Conservation (phyloP, 2,888 invertebrate genomes). For the Tachystola acroxantha region DNA sequence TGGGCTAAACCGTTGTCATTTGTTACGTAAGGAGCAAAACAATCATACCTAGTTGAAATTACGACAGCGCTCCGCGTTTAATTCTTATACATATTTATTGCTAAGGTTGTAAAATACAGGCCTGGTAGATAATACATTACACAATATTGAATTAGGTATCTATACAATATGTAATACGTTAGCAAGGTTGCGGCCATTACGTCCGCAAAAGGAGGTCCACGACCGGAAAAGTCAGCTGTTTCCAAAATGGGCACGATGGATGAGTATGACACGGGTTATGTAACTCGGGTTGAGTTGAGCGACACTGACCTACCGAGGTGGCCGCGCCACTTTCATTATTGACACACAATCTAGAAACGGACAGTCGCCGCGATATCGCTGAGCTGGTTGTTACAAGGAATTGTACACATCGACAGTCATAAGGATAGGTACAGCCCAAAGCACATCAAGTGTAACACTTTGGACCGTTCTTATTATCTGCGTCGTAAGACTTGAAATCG, state of each 20-base stretch:
- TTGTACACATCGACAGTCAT: too few relatives aligned
- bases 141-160: not conserved
- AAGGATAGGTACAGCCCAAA: too few relatives aligned
- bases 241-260: conserved; percentile 56
- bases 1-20: too few relatives aligned
- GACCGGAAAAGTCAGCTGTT: conserved; percentile 23
- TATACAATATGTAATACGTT: not conserved
- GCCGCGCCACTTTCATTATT: conserved; percentile 72
- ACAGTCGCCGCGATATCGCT: conserved; percentile 40
- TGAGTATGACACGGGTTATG: conserved; percentile 64
- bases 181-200: conserved; percentile 1
- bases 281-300: conserved; percentile 41
- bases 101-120: not conserved
- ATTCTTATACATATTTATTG: not conserved
- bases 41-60: not conserved
- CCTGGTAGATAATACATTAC: not conserved
- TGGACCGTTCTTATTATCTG: too few relatives aligned
- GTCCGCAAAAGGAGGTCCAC: conserved; percentile 16
- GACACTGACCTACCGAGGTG: conserved; percentile 72
- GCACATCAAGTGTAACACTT: too few relatives aligned
- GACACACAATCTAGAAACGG: conserved; percentile 67
- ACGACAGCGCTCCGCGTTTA: not conserved
- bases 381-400: conserved; percentile 24
- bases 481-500: too few relatives aligned
- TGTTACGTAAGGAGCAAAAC: not conserved